Conservation (phyloP, 2,113 vertebrate species). For the Carlito syrichta region DNA sequence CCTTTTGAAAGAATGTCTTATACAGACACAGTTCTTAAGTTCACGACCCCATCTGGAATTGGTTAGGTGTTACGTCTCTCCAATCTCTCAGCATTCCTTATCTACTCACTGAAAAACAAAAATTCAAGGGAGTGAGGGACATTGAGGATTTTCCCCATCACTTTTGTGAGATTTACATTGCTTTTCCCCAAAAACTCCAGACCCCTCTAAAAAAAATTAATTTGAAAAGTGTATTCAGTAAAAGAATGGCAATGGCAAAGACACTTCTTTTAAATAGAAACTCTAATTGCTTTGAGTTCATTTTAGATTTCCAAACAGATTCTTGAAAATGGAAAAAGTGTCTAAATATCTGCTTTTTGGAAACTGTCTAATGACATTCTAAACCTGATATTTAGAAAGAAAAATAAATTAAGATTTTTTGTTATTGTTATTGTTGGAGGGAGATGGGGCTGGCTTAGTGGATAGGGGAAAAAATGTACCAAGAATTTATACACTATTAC, state of each 20-base stretch:
- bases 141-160: slow-evolving; percentile 14
- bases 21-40: slow-evolving; percentile 14
- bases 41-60: slow-evolving; percentile 12
- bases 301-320: slow-evolving; percentile 65
- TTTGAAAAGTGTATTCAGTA: slow-evolving; percentile 31
- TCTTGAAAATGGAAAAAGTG: slow-evolving; percentile 64
- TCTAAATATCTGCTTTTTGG: slow-evolving; percentile 30
- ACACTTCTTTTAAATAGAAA: slow-evolving; percentile 7
- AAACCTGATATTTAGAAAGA: slow-evolving; percentile 60
- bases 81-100: neutral
- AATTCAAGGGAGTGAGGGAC: neutral
- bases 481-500: slow-evolving; percentile 84
- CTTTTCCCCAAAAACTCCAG: slow-evolving; percentile 31
- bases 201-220: slow-evolving; percentile 36
- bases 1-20: slow-evolving; percentile 37
- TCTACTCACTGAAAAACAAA: slow-evolving; percentile 18
- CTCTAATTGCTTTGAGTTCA: slow-evolving; percentile 55
- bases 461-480: slow-evolving; percentile 60
- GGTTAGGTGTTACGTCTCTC: neutral
- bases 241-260: slow-evolving; percentile 25
- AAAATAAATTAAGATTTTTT: slow-evolving; percentile 61
- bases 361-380: slow-evolving; percentile 17
- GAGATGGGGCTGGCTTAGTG: slow-evolving; percentile 43
- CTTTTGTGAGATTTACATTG: neutral
- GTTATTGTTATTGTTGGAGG: too few relatives aligned